These are phyloP conservation scores for Dascyllus trimaculatus DNA, from an alignment of 2,113 vertebrate genomes.

Conservation along the genomic window DNA sequence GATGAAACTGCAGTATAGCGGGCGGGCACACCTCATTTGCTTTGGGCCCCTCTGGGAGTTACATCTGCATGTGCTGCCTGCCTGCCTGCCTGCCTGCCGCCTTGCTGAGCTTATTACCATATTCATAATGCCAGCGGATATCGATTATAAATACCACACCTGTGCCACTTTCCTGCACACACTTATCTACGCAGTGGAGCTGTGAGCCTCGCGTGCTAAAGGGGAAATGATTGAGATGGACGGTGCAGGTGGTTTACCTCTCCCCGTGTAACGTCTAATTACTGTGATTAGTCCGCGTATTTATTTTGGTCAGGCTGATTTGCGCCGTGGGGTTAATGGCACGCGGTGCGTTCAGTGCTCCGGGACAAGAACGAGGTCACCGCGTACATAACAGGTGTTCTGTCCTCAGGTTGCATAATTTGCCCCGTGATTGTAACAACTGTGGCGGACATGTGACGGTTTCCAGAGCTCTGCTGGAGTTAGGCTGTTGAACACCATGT, in stretches of 20 bases:
- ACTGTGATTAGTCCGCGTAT: conserved; percentile 54
- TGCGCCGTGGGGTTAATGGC: conserved; percentile 38
- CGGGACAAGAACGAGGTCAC: conserved; percentile 32
- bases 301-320: conserved; percentile 53
- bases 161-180: conserved; percentile 69
- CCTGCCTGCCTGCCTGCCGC: conserved; percentile 60
- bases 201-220: conserved; percentile 15
- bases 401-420: conserved; percentile 42
- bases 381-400: conserved; percentile 42
- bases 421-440: conserved; percentile 17
- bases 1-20: conserved; percentile 78
- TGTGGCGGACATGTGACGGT: neutral
- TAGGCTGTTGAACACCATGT: neutral
- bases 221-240: conserved; percentile 46
- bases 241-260: conserved; percentile 44
- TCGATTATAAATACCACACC: conserved; percentile 80
- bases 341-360: conserved; percentile 22
- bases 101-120: conserved; percentile 78
- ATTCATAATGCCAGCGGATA: conserved; percentile 77
- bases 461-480: neutral
- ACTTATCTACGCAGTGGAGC: conserved; percentile 30
- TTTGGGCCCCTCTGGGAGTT: conserved; percentile 71
- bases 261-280: conserved; percentile 54
- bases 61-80: conserved; percentile 75
- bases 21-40: conserved; percentile 81